Evolutionary conservation across 2,888 invertebrate genomes (phyloP), one percentile per base, ranked within the genome.

Genomic region (Drosophila macrospina): DNA sequence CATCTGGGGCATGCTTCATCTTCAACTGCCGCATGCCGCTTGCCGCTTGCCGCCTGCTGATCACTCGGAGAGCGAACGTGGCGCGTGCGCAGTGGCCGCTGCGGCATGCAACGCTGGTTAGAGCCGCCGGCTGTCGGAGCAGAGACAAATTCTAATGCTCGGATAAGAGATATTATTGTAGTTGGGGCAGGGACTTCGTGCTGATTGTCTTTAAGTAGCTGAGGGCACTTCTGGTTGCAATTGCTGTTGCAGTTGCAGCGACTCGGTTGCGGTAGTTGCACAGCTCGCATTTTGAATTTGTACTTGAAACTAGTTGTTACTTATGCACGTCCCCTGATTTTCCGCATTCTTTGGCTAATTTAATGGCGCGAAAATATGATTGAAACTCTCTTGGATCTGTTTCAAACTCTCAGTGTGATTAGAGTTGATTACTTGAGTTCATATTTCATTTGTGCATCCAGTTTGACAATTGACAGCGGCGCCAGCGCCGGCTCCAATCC

Each of bases 271-370:
- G 13, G n/a, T 6, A 30, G 45, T 47, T 47, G 45, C 45, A 34
- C 26, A 24, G 44, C 13, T 59, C 8, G 41, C 41, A 54, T 32
- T 70, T 42, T 42, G 54, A 42, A 42, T 54, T 42, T 32, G 64
- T 30, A 71, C 56, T 65, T 51, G 20, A 71, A 71, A 72, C 84
- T 77, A 60, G 87, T 77, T 78, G 79, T 64, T 67, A 59, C 63
- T 68, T 60, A 65, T 63, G 41, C 55, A 55, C 32, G 20, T 24
- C 41, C 20, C 45, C 32, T 61, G 79, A 90, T 86, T 90, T 90
- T 90, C 90, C 91, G 90, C 90, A 90, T 91, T 90, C 90, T 73
- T 80, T 45, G 56, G 42, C 59, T 78, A 86, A 90, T 88, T 90
- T 83, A 86, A 70, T 89, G 90, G 90, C 90, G 91, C 82, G 86